These are phyloP conservation scores for Drymodes brunneopygia DNA, from an alignment of 2,113 vertebrate genomes.

Conservation along the genomic window DNA sequence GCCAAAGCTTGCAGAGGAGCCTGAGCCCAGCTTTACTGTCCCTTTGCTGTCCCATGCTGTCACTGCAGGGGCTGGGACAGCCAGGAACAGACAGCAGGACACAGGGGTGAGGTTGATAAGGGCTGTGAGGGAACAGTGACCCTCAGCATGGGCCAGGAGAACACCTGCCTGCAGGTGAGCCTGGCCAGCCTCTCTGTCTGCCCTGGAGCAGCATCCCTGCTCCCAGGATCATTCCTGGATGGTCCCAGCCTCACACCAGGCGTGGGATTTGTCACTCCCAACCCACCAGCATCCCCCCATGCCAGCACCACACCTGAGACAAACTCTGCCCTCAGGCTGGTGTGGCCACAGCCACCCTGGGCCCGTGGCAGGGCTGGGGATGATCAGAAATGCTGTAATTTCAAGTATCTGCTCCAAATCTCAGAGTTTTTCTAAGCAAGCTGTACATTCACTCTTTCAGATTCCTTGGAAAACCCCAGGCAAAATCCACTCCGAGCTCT, in stretches of 20 bases:
- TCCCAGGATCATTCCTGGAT: neutral
- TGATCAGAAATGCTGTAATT: neutral
- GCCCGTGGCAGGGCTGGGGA: neutral
- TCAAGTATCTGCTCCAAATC: neutral
- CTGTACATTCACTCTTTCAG: neutral
- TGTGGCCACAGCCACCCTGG: neutral
- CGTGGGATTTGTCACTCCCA: neutral
- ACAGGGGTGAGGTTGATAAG: neutral
- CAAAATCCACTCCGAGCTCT: neutral
- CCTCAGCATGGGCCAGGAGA: neutral
- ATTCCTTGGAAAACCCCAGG: neutral
- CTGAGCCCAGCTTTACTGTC: neutral
- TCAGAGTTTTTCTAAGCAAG: neutral
- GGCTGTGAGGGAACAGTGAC: neutral
- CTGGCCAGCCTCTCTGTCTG: neutral
- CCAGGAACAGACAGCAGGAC: neutral
- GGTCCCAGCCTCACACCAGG: accelerated
- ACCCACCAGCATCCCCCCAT: neutral
- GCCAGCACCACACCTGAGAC: neutral
- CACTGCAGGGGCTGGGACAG: neutral
- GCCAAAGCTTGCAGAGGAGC: neutral
- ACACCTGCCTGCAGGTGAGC: neutral
- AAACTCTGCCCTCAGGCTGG: neutral
- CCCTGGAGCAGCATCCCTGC: neutral
- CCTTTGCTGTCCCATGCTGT: accelerated